phyloP scores from a whole-genome alignment of 2,113 vertebrate genomes.

The Polyodon spathula region DNA sequence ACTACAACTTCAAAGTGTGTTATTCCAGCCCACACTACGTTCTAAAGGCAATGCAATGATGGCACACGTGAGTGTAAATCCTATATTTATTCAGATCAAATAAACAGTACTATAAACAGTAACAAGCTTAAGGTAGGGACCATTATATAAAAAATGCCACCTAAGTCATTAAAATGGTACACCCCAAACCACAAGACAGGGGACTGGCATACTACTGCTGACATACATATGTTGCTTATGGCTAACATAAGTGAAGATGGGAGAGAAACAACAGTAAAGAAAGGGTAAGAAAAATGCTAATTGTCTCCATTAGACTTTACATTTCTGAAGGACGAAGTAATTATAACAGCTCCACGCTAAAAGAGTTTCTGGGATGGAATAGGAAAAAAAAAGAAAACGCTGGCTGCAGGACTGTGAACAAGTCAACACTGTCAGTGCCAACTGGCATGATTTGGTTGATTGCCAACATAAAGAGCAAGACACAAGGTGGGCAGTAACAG shows the following conservation, averaged over 20 bases:
- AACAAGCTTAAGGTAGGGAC: too few relatives aligned
- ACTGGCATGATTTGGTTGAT: constrained; percentile 20
- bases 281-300: constrained; percentile 18
- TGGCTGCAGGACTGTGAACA: constrained; percentile 31
- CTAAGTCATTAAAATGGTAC: too few relatives aligned
- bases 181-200: too few relatives aligned
- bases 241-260: constrained; percentile 16
- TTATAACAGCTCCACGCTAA: constrained; percentile 47
- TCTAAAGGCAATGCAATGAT: too few relatives aligned
- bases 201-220: background rate
- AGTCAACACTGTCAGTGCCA: constrained; percentile 33
- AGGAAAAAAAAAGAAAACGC: constrained; percentile 14
- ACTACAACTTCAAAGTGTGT: too few relatives aligned
- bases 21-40: too few relatives aligned
- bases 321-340: constrained; percentile 37
- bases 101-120: too few relatives aligned
- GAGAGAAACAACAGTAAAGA: constrained; percentile 9
- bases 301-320: constrained; percentile 23
- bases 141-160: too few relatives aligned
- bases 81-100: too few relatives aligned
- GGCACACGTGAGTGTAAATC: too few relatives aligned
- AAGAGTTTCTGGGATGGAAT: constrained; percentile 36
- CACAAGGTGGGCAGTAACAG: constrained; percentile 23
- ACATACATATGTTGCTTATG: constrained; percentile 22
- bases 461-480: constrained; percentile 24